Evolutionary conservation across 1,140 invertebrate species (phyloP).

Genomic region (Pseudomyrmex concolor): DNA sequence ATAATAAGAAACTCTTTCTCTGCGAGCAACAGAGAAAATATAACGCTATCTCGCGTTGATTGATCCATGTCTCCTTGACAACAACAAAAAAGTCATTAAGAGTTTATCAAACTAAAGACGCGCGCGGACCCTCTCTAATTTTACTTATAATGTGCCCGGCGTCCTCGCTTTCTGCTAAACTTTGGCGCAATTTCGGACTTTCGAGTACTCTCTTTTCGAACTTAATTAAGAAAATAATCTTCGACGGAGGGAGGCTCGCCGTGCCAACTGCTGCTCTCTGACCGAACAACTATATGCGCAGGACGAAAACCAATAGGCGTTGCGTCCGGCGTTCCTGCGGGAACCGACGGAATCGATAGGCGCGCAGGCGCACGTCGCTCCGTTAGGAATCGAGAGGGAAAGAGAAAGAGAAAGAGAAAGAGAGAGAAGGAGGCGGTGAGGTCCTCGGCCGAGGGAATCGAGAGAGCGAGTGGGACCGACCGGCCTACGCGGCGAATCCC

Average conservation of each 20-base stretch:
- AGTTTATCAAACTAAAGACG: no score
- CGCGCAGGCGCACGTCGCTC: slow-evolving; percentile 79
- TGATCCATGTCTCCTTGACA: no score
- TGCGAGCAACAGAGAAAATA: no score
- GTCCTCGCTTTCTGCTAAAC: background rate
- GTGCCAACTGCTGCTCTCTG: slow-evolving; percentile 19
- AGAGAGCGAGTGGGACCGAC: slow-evolving; percentile 58
- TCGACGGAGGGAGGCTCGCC: background rate
- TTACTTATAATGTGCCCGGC: background rate
- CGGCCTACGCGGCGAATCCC: slow-evolving; percentile 82
- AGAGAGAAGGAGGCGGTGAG: slow-evolving; percentile 56
- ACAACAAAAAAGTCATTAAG: no score
- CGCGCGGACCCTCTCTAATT: background rate
- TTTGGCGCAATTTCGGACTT: background rate
- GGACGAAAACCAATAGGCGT: slow-evolving; percentile 55
- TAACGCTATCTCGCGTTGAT: no score
- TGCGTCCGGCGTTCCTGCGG: slow-evolving; percentile 75
- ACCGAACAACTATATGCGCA: slow-evolving; percentile 43
- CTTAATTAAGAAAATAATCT: background rate
- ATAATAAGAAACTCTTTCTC: no score
- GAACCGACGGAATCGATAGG: slow-evolving; percentile 82
- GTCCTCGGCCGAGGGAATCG: slow-evolving; percentile 52
- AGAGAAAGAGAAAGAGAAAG: slow-evolving; percentile 20
- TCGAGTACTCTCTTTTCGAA: background rate
- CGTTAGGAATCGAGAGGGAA: slow-evolving; percentile 47